Conservation (phyloP, 2,797 vertebrate species). For the Ctenopoma kingsleyae region DNA sequence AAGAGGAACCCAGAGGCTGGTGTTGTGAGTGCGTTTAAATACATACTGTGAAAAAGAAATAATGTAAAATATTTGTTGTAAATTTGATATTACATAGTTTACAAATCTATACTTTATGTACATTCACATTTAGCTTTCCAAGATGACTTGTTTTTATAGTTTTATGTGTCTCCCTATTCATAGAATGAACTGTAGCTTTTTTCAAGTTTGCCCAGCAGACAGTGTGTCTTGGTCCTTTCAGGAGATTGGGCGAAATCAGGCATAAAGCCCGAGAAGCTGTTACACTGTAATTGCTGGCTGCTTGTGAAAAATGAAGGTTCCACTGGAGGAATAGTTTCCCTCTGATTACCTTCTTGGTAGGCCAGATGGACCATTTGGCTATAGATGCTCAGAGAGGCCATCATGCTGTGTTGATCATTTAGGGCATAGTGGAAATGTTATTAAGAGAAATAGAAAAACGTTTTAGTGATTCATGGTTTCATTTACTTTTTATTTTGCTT, state of each 20-base stretch:
- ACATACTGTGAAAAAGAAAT: neutral
- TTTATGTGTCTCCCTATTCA: constrained; percentile 26
- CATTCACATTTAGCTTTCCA: neutral
- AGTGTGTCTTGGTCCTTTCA: constrained; percentile 21
- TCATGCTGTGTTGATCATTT: neutral
- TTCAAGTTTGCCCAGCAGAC: constrained; percentile 24
- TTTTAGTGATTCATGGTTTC: constrained; percentile 1
- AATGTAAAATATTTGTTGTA: neutral
- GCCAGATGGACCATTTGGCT: constrained; percentile 21
- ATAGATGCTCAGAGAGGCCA: constrained; percentile 1
- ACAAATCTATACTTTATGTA: neutral
- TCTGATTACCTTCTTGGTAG: constrained; percentile 38
- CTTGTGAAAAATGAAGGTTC: constrained; percentile 35
- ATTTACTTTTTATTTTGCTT: neutral
- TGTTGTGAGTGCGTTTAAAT: constrained; percentile 87
- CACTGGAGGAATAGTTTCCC: constrained; percentile 30
- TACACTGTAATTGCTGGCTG: constrained; percentile 35
- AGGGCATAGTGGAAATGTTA: constrained; percentile 5
- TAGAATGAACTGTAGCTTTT: constrained; percentile 16
- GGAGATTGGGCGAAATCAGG: constrained; percentile 41
- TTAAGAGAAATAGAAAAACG: constrained; percentile 1
- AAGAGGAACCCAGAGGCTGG: constrained; percentile 98
- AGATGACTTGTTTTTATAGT: neutral
- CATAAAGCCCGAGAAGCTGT: constrained; percentile 40
- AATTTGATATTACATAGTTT: neutral